Conservation (phyloP, 2,888 invertebrate species). For the Dione vanillae region DNA sequence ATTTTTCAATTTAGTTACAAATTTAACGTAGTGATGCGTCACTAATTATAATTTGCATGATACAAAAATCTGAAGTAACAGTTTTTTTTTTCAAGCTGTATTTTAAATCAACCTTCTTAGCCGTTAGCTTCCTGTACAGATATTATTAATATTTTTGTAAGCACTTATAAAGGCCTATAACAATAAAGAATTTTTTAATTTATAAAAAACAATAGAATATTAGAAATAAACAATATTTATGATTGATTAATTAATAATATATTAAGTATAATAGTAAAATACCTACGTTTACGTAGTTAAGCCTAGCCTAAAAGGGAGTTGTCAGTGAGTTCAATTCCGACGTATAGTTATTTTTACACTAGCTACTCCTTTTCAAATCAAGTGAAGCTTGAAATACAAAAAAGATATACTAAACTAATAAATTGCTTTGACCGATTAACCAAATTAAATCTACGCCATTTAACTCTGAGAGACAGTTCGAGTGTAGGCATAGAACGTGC, state of each 20-base stretch:
- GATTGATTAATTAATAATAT: neutral
- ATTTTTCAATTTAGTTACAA: neutral
- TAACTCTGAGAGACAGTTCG: conserved; percentile 42
- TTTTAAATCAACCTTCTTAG: neutral
- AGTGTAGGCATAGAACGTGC: conserved; percentile 51
- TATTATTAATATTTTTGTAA: neutral
- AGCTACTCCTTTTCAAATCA: no score
- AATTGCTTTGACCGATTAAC: conserved; percentile 14
- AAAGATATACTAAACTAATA: conserved; percentile 10
- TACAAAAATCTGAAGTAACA: neutral
- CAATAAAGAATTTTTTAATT: neutral
- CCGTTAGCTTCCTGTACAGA: neutral
- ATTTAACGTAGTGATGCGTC: conserved; percentile 1
- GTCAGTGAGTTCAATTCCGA: no score
- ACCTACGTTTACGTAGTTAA: no score
- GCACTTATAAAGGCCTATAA: neutral
- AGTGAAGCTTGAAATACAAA: no score
- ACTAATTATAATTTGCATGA: neutral
- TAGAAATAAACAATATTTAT: neutral
- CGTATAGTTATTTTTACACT: no score
- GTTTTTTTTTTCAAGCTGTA: neutral
- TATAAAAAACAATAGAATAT: neutral
- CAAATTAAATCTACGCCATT: conserved; percentile 28
- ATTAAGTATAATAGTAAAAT: no score
- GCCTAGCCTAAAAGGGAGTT: no score